Base-by-base conservation (phyloP, 1,140 invertebrate species). In the Rhopalosiphum maidis region DNA sequence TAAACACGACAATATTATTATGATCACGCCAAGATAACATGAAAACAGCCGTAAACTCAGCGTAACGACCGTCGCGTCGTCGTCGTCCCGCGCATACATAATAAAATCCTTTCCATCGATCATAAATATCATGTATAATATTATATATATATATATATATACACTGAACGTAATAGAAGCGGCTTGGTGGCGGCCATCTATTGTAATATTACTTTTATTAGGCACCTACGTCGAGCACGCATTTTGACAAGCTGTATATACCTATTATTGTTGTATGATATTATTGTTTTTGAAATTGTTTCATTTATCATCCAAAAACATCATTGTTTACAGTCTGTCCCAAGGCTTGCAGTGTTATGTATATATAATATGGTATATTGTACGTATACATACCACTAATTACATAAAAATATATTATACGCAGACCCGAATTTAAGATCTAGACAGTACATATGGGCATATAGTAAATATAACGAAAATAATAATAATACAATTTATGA, bases 41-140 rank as follows among this genome's bases (percentile, higher is more conserved):
- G 87, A 89, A 89, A 54, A 89, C 87, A 51, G n/a, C 51, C 87
- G 35, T 89, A 89, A 86, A 54, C 30, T 30, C 30, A 15, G n/a
- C 15, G 15, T 48, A 87, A 48, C 43, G 43, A 46, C 6, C 25
- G 18, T 21, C 6, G 46, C 25, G 18, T n/a, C 6, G 37, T 85
- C 23, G 22, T 85, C 83, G 83, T 25, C 37, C 9, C 30, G 11
- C 15, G 4, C 30, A n/a, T 85, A 85, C 83, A 43, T 25, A 85
- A 85, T 41, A 41, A 41, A 85, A 77, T 77, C 43, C 4, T 22
- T 51, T 89, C 22, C 46, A 54, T 89, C 48, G 51, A 54, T 89
- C 87, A 89, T 54, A 89, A 89, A 89, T 9, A 48, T 25, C 25
- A 86, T 37, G 30, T 15, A 46, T 46, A 86, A 30, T 46, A 43